These are phyloP conservation scores for Siderastrea radians DNA, from an alignment of 92 coral and sea anemone species.

Conservation along the genomic window DNA sequence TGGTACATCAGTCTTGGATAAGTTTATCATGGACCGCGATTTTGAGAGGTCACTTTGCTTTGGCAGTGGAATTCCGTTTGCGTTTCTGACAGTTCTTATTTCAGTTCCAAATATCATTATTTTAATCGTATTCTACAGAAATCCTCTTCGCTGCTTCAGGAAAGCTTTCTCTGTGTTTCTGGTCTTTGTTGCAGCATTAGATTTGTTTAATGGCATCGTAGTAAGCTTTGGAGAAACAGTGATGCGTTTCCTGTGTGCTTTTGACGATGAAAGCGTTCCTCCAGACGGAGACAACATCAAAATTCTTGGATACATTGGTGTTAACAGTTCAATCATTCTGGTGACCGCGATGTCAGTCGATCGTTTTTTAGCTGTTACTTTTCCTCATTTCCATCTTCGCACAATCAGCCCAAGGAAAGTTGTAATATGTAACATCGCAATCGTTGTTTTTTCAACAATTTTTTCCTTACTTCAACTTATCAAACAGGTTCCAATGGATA, in stretches of 20 bases:
- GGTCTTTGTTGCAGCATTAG: neutral
- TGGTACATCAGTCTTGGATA: too few species aligned
- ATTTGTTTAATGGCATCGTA: constrained; percentile 4
- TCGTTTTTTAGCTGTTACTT: constrained; percentile 1
- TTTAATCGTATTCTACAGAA: neutral
- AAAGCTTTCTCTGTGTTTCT: neutral
- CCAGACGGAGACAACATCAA: neutral
- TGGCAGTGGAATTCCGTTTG: neutral
- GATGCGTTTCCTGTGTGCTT: neutral
- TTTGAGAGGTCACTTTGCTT: neutral
- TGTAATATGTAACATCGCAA: neutral
- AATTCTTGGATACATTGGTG: neutral
- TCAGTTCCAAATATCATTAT: neutral
- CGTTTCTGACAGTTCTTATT: neutral
- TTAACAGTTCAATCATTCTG: constrained; percentile 10
- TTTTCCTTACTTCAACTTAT: neutral
- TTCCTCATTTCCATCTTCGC: neutral
- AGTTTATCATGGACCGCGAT: neutral
- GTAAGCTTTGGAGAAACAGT: neutral
- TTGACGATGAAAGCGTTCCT: neutral
- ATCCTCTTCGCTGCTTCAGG: neutral
- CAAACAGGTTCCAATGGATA: neutral
- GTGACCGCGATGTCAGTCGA: constrained; percentile 17
- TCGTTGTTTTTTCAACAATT: neutral
- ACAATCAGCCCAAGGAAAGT: neutral